A percentile compares a stretch with the other conserved stretches of the same genome.
Evolutionary conservation across 92 coral and sea anemone genomes (phyloP).

Genomic region (Palythoa caribaeorum): DNA sequence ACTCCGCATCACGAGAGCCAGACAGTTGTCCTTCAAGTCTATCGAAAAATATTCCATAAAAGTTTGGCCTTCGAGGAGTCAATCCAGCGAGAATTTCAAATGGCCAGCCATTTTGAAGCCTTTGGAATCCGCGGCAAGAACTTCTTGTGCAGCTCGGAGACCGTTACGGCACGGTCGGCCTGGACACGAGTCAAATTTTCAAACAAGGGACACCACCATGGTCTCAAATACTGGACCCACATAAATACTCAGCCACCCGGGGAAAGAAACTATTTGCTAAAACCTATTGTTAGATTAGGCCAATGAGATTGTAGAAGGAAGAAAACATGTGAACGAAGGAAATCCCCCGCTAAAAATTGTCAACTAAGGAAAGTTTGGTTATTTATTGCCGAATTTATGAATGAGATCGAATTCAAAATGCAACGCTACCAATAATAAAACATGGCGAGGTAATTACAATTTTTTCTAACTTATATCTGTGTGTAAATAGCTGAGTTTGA

Average conservation of each 20-base stretch:
- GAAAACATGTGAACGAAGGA: conserved; percentile 9
- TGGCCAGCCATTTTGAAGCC: too few relatives aligned
- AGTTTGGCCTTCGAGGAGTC: too few relatives aligned
- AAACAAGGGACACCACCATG: too few relatives aligned
- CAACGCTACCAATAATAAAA: neutral
- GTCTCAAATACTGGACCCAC: conserved; percentile 26
- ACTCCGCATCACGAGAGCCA: too few relatives aligned
- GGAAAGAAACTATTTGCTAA: conserved; percentile 25
- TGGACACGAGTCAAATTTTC: too few relatives aligned
- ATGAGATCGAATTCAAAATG: conserved; percentile 2
- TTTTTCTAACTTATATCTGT: conserved; percentile 1
- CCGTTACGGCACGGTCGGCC: too few relatives aligned
- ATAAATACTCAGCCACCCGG: conserved; percentile 16
- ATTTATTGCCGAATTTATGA: conserved; percentile 1
- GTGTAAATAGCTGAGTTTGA: conserved; percentile 3
- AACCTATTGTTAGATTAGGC: conserved; percentile 26
- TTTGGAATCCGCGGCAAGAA: too few relatives aligned
- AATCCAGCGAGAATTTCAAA: too few relatives aligned
- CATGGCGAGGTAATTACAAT: neutral
- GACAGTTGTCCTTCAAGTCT: too few relatives aligned
- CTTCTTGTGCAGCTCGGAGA: too few relatives aligned
- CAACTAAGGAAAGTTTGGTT: conserved; percentile 3
- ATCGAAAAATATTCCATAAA: too few relatives aligned
- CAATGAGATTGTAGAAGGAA: conserved; percentile 31
- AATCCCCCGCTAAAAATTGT: neutral